Base-by-base conservation (phyloP, 2,113 vertebrate species). In the Laticauda laticaudata region DNA sequence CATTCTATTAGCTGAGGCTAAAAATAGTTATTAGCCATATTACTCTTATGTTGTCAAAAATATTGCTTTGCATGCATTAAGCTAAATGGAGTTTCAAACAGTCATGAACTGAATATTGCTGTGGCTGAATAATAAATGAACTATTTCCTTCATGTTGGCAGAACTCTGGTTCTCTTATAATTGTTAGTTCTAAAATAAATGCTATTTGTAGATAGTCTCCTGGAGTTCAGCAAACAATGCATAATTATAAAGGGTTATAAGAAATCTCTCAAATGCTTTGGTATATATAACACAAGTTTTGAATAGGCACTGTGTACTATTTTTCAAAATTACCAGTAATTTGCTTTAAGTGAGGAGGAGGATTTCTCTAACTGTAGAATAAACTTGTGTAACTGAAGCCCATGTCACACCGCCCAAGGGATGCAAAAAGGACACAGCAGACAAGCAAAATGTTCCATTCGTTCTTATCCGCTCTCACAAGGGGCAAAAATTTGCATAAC, bases 1-100 rank as follows among this genome's bases (percentile, higher is more conserved):
- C 15, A 26, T 90, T 64, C 3, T 90, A 91, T 3, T 93, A 0
- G 59, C 45, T 93, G 81, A 93, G 5, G 69, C 61, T 81, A 94
- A 94, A 95, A 81, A 1, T 81, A 95, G 89, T n/a, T 93, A 43
- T 21, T 91, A 53, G 69, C 88, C 3, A 61, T 90, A 9, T 15
- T 94, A 3, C 45, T 56, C 88, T 93, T 64, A 86, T 64, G n/a
- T 91, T 94, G 92, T 93, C 86, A 92, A 61, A 94, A 53, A 29
- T 59, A 94, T 0, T 91, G 26, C 64, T 90, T 94, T 0, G 69
- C 34, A 90, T 56, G 69, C 64, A 85, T 26, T 86, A 86, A 86
- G 15, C 21, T 45, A 91, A 57, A 86, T 91, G 90, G 23, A 86
- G 26, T 21, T 55, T 86, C 53, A 56, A 43, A n/a, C 53, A 45